Percentiles rank a stretch among this genome's conserved stretches.
phyloP scores from a whole-genome alignment of 2,797 vertebrate genomes.

The Todus mexicanus region DNA sequence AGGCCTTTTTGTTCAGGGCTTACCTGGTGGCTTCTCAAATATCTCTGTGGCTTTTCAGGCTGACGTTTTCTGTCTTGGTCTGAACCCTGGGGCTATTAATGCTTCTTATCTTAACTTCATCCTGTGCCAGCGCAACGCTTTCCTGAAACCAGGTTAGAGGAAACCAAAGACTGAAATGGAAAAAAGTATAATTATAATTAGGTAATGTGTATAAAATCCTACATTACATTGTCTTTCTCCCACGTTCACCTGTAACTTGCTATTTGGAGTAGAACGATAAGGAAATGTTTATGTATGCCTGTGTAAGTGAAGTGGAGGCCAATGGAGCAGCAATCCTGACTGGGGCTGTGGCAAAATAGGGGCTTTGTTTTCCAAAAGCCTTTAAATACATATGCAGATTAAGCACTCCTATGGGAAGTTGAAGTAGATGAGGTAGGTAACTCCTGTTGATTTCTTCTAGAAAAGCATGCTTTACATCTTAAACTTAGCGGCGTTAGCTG shows the following conservation, averaged over 20 bases:
- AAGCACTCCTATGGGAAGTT: background rate
- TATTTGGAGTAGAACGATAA: rapidly evolving
- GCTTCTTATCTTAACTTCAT: background rate
- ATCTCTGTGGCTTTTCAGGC: background rate
- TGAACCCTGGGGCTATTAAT: background rate
- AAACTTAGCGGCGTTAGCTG: background rate
- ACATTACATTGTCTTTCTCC: background rate
- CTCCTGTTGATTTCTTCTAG: background rate
- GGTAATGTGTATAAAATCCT: background rate
- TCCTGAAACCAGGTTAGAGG: background rate
- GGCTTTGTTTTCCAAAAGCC: background rate
- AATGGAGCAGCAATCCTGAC: background rate
- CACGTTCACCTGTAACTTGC: background rate
- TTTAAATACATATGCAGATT: background rate
- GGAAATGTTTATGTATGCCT: background rate
- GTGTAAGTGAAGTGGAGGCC: background rate
- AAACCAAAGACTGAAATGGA: background rate
- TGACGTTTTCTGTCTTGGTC: background rate
- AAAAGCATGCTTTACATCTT: background rate
- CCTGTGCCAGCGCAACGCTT: background rate
- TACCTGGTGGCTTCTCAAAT: background rate
- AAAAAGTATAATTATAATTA: background rate
- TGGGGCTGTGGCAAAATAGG: background rate
- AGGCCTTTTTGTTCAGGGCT: background rate
- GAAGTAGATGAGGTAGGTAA: background rate